Evolutionary conservation across 1,140 invertebrate genomes (phyloP).

Genomic region (Conus betulinus): DNA sequence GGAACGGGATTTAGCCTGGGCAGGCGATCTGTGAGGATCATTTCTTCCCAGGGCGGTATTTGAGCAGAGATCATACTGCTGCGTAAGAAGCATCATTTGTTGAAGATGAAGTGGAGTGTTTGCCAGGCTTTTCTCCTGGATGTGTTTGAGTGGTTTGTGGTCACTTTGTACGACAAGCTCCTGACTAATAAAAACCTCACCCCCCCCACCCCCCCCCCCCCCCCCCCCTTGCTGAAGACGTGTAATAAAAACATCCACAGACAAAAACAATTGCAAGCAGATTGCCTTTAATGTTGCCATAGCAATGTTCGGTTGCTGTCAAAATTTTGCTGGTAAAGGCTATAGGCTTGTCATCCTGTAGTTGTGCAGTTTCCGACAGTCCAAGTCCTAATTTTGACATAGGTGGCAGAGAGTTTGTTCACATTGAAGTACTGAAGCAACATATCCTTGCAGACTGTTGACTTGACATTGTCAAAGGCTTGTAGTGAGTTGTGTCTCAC

Average conservation of each 20-base stretch:
- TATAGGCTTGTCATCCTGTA: slow-evolving; percentile 73
- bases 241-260: slow-evolving; percentile 72
- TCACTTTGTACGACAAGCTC: slow-evolving; percentile 43
- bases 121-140: slow-evolving; percentile 43
- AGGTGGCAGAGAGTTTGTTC: slow-evolving; percentile 39
- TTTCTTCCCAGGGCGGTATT: slow-evolving; percentile 71
- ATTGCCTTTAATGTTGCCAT: slow-evolving; percentile 77
- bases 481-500: slow-evolving; percentile 37
- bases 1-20: slow-evolving; percentile 34
- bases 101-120: slow-evolving; percentile 42
- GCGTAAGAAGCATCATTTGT: slow-evolving; percentile 65
- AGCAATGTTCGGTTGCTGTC: slow-evolving; percentile 74
- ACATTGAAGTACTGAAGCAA: slow-evolving; percentile 50
- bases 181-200: slow-evolving; percentile 72
- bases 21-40: slow-evolving; percentile 69
- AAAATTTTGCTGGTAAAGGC: slow-evolving; percentile 75
- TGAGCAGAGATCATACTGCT: slow-evolving; percentile 68
- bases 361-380: slow-evolving; percentile 59
- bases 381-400: slow-evolving; percentile 66
- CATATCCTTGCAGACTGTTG: slow-evolving; percentile 35
- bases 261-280: slow-evolving; percentile 73
- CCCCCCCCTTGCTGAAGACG: slow-evolving; percentile 66
- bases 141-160: slow-evolving; percentile 45
- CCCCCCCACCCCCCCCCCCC: no score
- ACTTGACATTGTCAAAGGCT: slow-evolving; percentile 51